Evolutionary conservation across 2,113 vertebrate species (phyloP).

Genomic region (Eubucco bourcierii): DNA sequence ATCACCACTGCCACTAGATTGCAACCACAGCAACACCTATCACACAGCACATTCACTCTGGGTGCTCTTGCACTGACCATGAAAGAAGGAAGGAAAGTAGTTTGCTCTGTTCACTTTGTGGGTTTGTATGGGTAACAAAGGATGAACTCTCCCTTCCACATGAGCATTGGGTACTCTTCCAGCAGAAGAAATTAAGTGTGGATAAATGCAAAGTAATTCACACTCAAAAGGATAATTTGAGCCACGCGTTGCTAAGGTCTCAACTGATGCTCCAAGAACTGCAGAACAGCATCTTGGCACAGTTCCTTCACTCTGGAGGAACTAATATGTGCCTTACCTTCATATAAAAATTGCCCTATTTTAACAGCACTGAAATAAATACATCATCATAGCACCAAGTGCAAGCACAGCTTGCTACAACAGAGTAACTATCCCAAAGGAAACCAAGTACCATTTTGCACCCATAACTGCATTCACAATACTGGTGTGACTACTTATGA

Average conservation of each 20-base stretch:
- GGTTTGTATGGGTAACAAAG: background rate
- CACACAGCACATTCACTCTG: rapidly evolving
- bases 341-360: background rate
- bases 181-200: background rate
- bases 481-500: background rate
- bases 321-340: background rate
- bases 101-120: background rate
- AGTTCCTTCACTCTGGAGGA: background rate
- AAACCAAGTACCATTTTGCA: background rate
- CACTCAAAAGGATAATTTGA: background rate
- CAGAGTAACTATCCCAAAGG: background rate
- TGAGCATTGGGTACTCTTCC: background rate
- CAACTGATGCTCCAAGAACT: background rate
- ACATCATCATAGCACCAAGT: background rate
- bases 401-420: background rate
- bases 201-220: background rate
- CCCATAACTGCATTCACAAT: background rate
- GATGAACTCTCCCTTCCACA: background rate
- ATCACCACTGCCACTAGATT: rapidly evolving
- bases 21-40: background rate
- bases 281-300: background rate
- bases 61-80: background rate
- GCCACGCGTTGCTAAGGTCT: background rate
- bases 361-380: background rate
- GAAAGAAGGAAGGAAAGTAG: background rate